Percentiles rank a stretch among this genome's conserved stretches.
These are phyloP conservation scores for Boleophthalmus pectinirostris DNA, from an alignment of 2,113 vertebrate genomes.

Conservation along the genomic window DNA sequence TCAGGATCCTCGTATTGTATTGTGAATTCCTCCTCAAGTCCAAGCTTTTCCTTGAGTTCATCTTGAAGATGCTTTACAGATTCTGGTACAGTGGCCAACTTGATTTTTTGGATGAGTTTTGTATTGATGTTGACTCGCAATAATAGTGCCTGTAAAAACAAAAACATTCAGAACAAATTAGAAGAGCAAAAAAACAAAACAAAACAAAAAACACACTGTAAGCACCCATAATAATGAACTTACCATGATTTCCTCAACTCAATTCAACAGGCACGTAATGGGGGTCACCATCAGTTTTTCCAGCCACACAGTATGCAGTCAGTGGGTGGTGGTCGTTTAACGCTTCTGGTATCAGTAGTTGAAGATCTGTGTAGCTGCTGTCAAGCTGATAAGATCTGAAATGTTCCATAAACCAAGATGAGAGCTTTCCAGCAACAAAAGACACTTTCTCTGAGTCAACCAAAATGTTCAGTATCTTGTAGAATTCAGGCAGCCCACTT, in stretches of 20 bases:
- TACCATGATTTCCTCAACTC: slow-evolving; percentile 16
- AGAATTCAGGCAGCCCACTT: no score
- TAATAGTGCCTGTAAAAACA: slow-evolving; percentile 3
- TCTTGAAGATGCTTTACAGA: slow-evolving; percentile 3
- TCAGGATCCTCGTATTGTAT: no score
- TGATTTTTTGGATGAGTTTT: slow-evolving; percentile 4
- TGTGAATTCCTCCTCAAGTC: no score
- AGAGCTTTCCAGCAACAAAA: slow-evolving; percentile 28
- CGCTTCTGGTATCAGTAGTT: slow-evolving; percentile 29
- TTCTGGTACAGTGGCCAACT: slow-evolving; percentile 10
- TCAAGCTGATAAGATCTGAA: slow-evolving; percentile 1
- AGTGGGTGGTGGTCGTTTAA: slow-evolving; percentile 23
- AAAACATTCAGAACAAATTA: background rate
- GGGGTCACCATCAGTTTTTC: slow-evolving; percentile 29
- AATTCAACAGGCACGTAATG: slow-evolving; percentile 17
- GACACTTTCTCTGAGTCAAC: slow-evolving; percentile 10
- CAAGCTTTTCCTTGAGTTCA: slow-evolving; percentile 16
- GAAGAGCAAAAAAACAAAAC: no score
- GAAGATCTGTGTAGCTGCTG: slow-evolving; percentile 17
- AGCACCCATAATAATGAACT: background rate
- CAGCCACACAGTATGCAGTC: slow-evolving; percentile 15
- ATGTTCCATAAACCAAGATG: slow-evolving; percentile 39
- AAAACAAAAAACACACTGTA: background rate
- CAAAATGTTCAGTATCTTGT: background rate
- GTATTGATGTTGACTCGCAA: background rate